A percentile compares a stretch with the other conserved stretches of the same genome.
Conservation (phyloP, 2,888 invertebrate genomes). For the Kuschelorhynchus macadamiae region DNA sequence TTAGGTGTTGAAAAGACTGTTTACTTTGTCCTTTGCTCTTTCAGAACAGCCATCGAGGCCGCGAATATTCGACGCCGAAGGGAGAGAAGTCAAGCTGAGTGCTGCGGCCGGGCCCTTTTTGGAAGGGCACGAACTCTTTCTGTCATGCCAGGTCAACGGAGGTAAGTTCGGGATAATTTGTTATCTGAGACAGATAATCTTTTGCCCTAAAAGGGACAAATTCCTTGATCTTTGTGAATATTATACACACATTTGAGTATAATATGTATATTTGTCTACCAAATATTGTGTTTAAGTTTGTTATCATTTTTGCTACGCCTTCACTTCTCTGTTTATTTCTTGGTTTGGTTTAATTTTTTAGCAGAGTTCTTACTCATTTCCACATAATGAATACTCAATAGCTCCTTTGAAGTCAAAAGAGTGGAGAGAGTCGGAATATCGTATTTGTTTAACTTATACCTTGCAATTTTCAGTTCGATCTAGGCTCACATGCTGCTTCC, state of each 20-base stretch:
- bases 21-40: slow-evolving; percentile 60
- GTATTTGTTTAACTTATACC: too few relatives aligned
- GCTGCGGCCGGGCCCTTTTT: slow-evolving; percentile 87
- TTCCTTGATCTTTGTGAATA: slow-evolving; percentile 21
- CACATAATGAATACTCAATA: too few relatives aligned
- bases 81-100: slow-evolving; percentile 78
- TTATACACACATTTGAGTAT: slow-evolving; percentile 12
- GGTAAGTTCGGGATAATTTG: slow-evolving; percentile 73
- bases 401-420: too few relatives aligned
- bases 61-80: slow-evolving; percentile 86
- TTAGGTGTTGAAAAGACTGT: slow-evolving; percentile 55
- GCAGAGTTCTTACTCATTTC: too few relatives aligned
- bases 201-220: neutral
- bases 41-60: slow-evolving; percentile 86
- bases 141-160: slow-evolving; percentile 89
- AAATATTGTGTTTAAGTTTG: too few relatives aligned
- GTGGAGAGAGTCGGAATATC: too few relatives aligned
- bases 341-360: too few relatives aligned
- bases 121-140: slow-evolving; percentile 86
- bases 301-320: too few relatives aligned
- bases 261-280: too few relatives aligned
- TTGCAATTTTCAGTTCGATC: too few relatives aligned
- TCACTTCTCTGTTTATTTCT: too few relatives aligned
- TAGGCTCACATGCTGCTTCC: too few relatives aligned
- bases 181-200: slow-evolving; percentile 21